phyloP scores from a whole-genome alignment of 2,113 vertebrate genomes.

The Poeciliopsis prolifica region DNA sequence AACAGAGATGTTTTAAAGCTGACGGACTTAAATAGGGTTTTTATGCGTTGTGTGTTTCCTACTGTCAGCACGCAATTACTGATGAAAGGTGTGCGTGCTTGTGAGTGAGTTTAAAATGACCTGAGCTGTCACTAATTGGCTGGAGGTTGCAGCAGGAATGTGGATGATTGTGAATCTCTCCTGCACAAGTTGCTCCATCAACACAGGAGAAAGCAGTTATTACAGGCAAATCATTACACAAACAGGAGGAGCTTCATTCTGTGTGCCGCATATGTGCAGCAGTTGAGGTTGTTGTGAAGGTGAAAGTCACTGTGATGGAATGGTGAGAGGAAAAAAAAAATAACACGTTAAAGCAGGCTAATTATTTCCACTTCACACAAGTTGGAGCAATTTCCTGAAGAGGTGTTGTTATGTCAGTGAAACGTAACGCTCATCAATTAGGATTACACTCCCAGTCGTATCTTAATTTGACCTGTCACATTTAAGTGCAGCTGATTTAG shows the following conservation, averaged over 20 bases:
- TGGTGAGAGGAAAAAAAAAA: slow-evolving; percentile 1
- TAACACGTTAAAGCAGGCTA: neutral
- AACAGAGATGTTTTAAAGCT: slow-evolving; percentile 20
- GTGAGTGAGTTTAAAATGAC: neutral
- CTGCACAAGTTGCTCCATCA: slow-evolving; percentile 56
- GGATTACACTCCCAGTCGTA: neutral
- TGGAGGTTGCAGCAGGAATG: slow-evolving; percentile 62
- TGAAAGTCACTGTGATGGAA: slow-evolving; percentile 11
- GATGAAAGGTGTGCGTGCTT: slow-evolving; percentile 33
- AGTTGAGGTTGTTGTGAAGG: neutral
- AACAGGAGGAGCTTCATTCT: slow-evolving; percentile 36
- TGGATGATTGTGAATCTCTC: slow-evolving; percentile 28
- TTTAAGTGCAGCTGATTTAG: neutral
- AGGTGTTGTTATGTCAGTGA: neutral
- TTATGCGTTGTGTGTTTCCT: slow-evolving; percentile 12
- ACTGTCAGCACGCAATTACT: neutral
- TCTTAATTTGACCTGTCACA: neutral
- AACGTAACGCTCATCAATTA: neutral
- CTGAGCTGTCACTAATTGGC: slow-evolving; percentile 54
- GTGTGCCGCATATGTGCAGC: slow-evolving; percentile 44
- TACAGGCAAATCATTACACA: slow-evolving; percentile 72
- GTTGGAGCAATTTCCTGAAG: neutral
- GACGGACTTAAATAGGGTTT: slow-evolving; percentile 16
- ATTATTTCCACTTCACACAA: neutral
- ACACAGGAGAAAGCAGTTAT: slow-evolving; percentile 54